Conservation (phyloP, 2,888 invertebrate species). For the Aproaerema taeniolella region DNA sequence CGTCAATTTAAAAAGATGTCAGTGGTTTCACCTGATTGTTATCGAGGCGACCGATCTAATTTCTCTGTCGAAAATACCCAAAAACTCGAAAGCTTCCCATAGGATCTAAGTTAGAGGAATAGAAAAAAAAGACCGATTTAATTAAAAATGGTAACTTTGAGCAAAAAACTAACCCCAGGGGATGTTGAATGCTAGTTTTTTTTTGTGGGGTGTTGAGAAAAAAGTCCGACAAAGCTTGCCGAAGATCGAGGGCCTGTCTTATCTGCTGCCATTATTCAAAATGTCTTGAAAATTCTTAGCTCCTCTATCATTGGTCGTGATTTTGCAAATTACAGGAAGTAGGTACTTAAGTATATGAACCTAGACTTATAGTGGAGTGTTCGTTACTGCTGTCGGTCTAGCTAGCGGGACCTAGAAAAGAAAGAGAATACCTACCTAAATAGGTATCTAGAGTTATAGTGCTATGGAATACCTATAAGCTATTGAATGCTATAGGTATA, state of each 20-base stretch:
- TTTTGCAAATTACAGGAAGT: slow-evolving; percentile 12
- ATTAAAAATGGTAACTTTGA: slow-evolving; percentile 58
- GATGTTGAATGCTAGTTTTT: slow-evolving; percentile 53
- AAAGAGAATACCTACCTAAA: too few relatives aligned
- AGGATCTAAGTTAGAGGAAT: neutral
- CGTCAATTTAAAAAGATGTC: too few relatives aligned
- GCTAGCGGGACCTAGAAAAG: too few relatives aligned
- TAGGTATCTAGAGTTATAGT: too few relatives aligned
- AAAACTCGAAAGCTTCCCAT: slow-evolving; percentile 10
- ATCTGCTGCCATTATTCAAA: slow-evolving; percentile 51
- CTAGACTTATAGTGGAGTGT: too few relatives aligned
- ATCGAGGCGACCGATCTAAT: slow-evolving; percentile 7
- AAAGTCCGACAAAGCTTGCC: slow-evolving; percentile 64
- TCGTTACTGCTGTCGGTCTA: too few relatives aligned
- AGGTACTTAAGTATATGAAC: too few relatives aligned
- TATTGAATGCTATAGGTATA: too few relatives aligned
- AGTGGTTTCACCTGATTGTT: too few relatives aligned
- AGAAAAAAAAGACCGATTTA: slow-evolving; percentile 40
- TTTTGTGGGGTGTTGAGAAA: slow-evolving; percentile 40
- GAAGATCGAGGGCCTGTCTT: slow-evolving; percentile 35
- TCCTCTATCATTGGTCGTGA: slow-evolving; percentile 32
- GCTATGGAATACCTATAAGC: too few relatives aligned
- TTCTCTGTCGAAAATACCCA: slow-evolving; percentile 7
- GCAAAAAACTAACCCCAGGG: slow-evolving; percentile 59
- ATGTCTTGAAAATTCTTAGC: slow-evolving; percentile 49